Base-by-base conservation (phyloP, 2,888 invertebrate genomes). In the Lasioglossum oenotherae region DNA sequence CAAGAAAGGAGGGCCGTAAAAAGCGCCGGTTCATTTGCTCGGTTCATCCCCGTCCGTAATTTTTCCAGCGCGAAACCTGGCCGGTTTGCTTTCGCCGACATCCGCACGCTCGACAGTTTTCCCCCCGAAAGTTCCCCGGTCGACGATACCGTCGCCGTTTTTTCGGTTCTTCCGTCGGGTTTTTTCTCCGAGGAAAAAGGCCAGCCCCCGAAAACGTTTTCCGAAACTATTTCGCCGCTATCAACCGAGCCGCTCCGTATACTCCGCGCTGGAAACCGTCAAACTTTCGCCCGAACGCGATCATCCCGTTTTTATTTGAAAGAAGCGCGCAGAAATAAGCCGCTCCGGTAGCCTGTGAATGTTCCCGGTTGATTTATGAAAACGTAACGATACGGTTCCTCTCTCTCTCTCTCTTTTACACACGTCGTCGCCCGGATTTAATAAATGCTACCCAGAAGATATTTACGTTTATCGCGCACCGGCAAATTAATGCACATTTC, bases 1-100 rank as follows among this genome's bases (percentile, higher is more conserved):
- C 85, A 78, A 84, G 85, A 84, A 84, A 53, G 57, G 57, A 57
- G 64, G 49, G 53, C 69, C 75, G 75, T 79, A 85, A 85, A 85
- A 85, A 85, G 85, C 57, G 73, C 44, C 80, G 85, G 85, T 85
- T 85, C 85, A 85, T 85, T 85, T 85, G 74, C 85, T 57, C 85
- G 75, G 86, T 85, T 76, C 79, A 76, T 85, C 84, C 78, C 64
- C 72, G 75, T 35, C 80, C 80, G 80, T 85, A 85, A 85, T 85
- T 85, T 85, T 80, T 85, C 86, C 75, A 67, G 60, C 67, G 76
- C 73, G 85, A 85, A 69, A 76, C 79, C 76, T 78, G 71, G 80
- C 46, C 78, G 35, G 79, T 72, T 79, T 72, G 71, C 85, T 75
- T 72, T 75, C 74, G 67, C 75, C 78, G 74, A 71, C 74, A 78